These are phyloP conservation scores for Hassar affinis DNA, from an alignment of 2,113 vertebrate genomes.

Conservation along the genomic window DNA sequence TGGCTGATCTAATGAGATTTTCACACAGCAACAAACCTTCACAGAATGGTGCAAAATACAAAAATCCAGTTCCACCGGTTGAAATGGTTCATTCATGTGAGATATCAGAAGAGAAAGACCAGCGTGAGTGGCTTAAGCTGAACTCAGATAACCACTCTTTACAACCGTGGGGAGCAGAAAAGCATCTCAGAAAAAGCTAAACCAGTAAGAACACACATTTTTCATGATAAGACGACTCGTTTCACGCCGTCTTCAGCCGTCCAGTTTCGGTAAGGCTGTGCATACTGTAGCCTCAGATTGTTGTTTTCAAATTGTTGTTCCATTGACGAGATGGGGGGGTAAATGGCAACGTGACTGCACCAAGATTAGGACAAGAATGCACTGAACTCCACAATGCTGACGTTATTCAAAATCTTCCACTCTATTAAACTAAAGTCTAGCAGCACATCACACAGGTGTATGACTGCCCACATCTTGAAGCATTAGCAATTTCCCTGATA, in stretches of 20 bases:
- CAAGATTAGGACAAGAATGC: not conserved
- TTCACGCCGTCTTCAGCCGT: too few species aligned
- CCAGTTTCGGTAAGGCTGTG: not conserved
- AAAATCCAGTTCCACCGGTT: not conserved
- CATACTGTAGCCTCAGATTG: not conserved
- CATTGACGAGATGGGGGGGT: not conserved
- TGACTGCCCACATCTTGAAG: not conserved
- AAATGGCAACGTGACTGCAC: not conserved
- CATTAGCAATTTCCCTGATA: not conserved
- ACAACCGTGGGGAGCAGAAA: not conserved
- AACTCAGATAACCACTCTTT: not conserved
- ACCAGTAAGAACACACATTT: not conserved
- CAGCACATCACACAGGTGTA: not conserved
- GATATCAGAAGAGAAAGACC: not conserved
- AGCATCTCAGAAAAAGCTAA: not conserved
- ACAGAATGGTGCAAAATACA: not conserved
- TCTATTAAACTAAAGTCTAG: not conserved
- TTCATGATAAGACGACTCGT: not conserved
- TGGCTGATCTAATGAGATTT: not conserved
- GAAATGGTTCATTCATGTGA: not conserved
- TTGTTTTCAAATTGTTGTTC: not conserved
- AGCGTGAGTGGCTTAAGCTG: not conserved
- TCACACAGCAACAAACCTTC: not conserved
- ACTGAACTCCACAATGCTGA: not conserved
- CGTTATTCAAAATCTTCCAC: not conserved